Percentiles rank a stretch among this genome's conserved stretches.
Evolutionary conservation across 2,113 vertebrate species (phyloP).

Genomic region (Onychostoma macrolepis): DNA sequence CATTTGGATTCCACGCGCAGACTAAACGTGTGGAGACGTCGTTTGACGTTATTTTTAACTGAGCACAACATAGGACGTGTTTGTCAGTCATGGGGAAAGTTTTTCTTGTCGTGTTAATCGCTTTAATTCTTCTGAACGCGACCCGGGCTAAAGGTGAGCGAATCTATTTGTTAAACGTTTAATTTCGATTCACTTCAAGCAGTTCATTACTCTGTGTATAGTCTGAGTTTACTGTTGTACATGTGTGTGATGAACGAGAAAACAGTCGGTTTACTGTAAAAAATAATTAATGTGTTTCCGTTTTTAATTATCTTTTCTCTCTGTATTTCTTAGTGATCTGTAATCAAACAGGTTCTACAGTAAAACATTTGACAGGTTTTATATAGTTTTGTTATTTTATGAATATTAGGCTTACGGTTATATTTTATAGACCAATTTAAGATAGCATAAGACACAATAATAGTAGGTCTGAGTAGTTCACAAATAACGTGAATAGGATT

Average conservation of each 20-base stretch:
- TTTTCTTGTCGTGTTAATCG: not conserved
- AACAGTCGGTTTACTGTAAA: not conserved
- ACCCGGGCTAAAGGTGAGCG: constrained; percentile 19
- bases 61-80: not conserved
- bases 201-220: not conserved
- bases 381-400: not conserved
- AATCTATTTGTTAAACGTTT: not conserved
- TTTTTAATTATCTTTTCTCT: not conserved
- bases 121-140: constrained; percentile 17
- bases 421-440: not conserved
- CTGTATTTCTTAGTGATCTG: not conserved
- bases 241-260: not conserved
- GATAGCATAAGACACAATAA: not conserved
- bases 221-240: not conserved
- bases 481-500: not conserved
- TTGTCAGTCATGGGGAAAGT: constrained; percentile 28
- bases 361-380: not conserved
- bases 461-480: not conserved
- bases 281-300: too few relatives aligned
- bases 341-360: not conserved
- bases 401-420: not conserved
- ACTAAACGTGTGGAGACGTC: not conserved
- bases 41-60: not conserved
- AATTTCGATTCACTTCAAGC: not conserved
- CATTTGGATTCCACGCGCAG: constrained; percentile 4